Conservation (phyloP, 2,113 vertebrate species). For the Alethe diademata region DNA sequence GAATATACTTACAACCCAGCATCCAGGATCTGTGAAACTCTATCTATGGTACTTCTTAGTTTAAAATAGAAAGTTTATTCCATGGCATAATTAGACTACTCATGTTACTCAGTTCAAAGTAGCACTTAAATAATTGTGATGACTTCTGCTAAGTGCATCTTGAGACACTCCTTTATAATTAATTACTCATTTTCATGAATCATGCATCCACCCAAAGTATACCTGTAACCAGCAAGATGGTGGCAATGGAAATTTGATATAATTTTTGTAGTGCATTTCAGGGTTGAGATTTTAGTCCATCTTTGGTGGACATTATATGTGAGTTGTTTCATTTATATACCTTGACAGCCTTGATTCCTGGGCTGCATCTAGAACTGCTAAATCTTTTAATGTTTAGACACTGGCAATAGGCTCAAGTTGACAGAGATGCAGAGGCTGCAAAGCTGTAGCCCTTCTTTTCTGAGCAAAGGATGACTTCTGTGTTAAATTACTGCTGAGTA, state of each 20-base stretch:
- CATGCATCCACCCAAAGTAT: slow-evolving; percentile 4
- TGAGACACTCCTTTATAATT: slow-evolving; percentile 54
- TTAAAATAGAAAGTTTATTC: background rate
- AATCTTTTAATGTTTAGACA: background rate
- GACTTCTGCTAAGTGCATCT: slow-evolving; percentile 53
- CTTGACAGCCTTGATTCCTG: background rate
- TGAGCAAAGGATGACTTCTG: background rate
- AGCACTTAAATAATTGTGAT: slow-evolving; percentile 52
- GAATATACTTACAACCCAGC: background rate
- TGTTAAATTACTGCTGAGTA: background rate
- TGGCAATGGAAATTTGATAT: slow-evolving; percentile 5
- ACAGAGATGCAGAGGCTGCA: background rate
- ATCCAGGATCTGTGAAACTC: background rate
- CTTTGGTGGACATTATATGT: background rate
- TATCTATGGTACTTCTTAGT: background rate
- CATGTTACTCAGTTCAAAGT: slow-evolving; percentile 5
- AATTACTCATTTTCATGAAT: slow-evolving; percentile 61
- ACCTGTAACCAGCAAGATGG: background rate
- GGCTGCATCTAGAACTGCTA: background rate
- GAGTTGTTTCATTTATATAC: background rate
- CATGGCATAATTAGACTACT: slow-evolving; percentile 17
- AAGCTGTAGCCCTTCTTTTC: background rate
- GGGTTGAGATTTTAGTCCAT: background rate
- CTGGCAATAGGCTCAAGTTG: background rate
- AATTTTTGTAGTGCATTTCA: background rate